Evolutionary conservation across 2,797 vertebrate genomes (phyloP), one percentile per base, ranked within the genome.

Genomic region (Typhlichthys eigenmanni): DNA sequence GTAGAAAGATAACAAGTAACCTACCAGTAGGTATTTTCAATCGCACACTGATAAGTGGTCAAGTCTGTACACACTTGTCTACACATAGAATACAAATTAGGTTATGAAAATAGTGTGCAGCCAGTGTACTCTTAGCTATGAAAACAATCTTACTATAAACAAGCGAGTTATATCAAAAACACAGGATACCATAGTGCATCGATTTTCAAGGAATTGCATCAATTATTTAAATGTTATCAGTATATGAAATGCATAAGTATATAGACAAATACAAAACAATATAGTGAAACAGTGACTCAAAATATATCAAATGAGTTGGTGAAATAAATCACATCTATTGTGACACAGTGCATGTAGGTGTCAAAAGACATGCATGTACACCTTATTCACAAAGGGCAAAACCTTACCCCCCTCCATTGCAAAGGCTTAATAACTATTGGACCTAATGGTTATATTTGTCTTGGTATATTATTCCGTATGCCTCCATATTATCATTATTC

Each of bases 21-120:
- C 61, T 54, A 58, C 59, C 45, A 65, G 47, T 14, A 64, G 55
- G 47, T 46, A 53, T 16, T 38, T 32, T 55, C 52, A 54, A 67
- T 55, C 63, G 57, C 61, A 48, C 45, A 32, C 49, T 43, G 62
- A 67, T 54, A 7, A 16, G 38, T 66, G 46, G 46, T 48, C 14
- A 49, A 29, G 29, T 64, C 24, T 69, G 61, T 62, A 60, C 46
- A 58, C 29, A 49, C 52, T 19, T 61, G 34, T 60, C 56, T 54
- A 78, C 54, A 60, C 71, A 58, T 51, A 67, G 62, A 59, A 47
- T 78, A 88, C 68, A 87, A 81, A 85, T 10, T 29, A 47, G 71
- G 46, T 64, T 53, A 87, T 73, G 83, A 92, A 88, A 91, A 90
- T 88, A 91, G 85, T 91, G 89, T 82, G 73, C 64, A 47, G 74